A percentile compares a stretch with the other conserved stretches of the same genome.
Conservation (phyloP, 2,113 vertebrate genomes). For the Carassius gibelio region DNA sequence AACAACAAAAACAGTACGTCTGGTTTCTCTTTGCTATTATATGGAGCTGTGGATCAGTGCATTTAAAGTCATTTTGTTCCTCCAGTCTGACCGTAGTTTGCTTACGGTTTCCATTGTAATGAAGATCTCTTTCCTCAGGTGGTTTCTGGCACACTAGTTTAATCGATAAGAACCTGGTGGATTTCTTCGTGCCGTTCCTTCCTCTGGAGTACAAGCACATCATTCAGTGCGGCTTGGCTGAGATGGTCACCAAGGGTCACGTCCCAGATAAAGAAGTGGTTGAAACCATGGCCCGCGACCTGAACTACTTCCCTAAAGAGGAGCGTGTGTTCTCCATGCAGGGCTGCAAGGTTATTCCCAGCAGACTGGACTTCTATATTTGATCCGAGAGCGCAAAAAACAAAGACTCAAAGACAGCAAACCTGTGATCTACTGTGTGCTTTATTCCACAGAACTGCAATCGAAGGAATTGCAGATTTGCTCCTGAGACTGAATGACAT, state of each 20-base stretch:
- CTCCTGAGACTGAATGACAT: neutral
- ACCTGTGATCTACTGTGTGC: conserved; percentile 47
- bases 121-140: conserved; percentile 69
- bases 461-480: neutral
- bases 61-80: neutral
- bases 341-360: conserved; percentile 92
- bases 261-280: conserved; percentile 70
- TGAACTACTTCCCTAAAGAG: conserved; percentile 88
- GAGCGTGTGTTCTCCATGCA: conserved; percentile 88
- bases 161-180: conserved; percentile 92
- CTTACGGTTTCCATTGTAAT: neutral
- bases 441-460: neutral
- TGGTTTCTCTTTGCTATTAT: neutral
- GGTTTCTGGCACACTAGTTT: conserved; percentile 93
- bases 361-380: conserved; percentile 87
- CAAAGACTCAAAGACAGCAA: conserved; percentile 18
- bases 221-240: conserved; percentile 83
- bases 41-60: neutral
- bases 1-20: conserved; percentile 93
- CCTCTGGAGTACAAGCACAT: conserved; percentile 91
- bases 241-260: conserved; percentile 74
- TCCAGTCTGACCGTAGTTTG: neutral
- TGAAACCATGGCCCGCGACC: conserved; percentile 77
- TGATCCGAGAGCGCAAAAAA: neutral
- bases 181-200: conserved; percentile 92